phyloP scores from a whole-genome alignment of 2,113 vertebrate species.

The Bagarius yarrelli region DNA sequence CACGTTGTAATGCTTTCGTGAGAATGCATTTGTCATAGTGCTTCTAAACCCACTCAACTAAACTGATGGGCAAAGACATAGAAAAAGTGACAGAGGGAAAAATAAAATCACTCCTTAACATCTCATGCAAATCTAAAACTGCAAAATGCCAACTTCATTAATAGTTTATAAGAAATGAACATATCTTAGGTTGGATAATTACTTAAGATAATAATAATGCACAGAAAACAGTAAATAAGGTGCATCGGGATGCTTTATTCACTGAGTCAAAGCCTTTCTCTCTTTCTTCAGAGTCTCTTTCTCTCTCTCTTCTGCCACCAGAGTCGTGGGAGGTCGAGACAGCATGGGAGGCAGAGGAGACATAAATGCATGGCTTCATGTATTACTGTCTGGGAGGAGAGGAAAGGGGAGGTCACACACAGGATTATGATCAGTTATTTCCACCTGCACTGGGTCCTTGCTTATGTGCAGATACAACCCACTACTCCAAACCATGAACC shows the following conservation, averaged over 20 bases:
- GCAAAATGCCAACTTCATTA: constrained; percentile 27
- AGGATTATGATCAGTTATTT: neutral
- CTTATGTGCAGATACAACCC: neutral
- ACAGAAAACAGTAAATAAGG: constrained; percentile 36
- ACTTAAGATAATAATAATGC: constrained; percentile 34
- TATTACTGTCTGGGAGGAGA: constrained; percentile 19
- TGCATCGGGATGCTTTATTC: constrained; percentile 49
- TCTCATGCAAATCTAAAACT: constrained; percentile 2
- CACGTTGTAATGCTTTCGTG: neutral
- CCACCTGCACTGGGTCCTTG: neutral
- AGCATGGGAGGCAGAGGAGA: constrained; percentile 5
- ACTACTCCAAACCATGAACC: neutral
- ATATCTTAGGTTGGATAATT: constrained; percentile 35
- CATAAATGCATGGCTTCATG: constrained; percentile 29
- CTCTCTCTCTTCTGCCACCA: constrained; percentile 18
- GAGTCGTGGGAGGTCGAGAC: neutral
- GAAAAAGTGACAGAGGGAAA: constrained; percentile 44
- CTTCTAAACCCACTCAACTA: neutral
- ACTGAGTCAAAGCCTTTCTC: constrained; percentile 59
- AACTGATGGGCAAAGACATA: neutral
- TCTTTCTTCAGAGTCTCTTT: constrained; percentile 32
- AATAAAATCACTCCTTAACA: neutral
- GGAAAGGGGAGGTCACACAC: neutral
- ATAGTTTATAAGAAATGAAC: constrained; percentile 31
- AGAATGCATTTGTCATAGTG: neutral